A percentile compares a stretch with the other conserved stretches of the same genome.
Evolutionary conservation across 2,888 invertebrate genomes (phyloP).

Genomic region (Neoaliturus tenellus): DNA sequence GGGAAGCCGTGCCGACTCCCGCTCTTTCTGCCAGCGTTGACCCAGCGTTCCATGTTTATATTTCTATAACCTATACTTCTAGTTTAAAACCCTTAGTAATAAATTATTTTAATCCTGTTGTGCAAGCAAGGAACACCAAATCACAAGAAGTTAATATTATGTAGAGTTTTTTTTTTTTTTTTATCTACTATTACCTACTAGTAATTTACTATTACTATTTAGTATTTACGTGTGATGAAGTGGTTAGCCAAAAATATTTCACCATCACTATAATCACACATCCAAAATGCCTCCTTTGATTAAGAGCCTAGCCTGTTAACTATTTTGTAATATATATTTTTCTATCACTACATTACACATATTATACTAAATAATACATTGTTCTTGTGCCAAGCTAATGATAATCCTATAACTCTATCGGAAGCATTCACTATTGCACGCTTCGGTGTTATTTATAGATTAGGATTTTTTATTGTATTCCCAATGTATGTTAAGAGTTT

Average conservation of each 20-base stretch:
- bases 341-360: slow-evolving; percentile 32
- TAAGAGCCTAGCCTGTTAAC: slow-evolving; percentile 22
- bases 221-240: no score
- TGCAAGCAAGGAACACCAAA: no score
- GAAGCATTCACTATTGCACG: slow-evolving; percentile 33
- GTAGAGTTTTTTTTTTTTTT: no score
- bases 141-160: no score
- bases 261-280: not conserved
- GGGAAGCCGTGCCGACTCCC: no score
- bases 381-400: slow-evolving; percentile 34
- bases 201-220: no score
- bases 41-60: no score
- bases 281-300: slow-evolving; percentile 30
- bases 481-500: not conserved
- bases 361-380: not conserved
- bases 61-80: no score
- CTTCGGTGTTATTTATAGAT: not conserved
- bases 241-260: not conserved
- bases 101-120: no score
- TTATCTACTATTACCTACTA: no score
- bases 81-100: no score
- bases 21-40: no score
- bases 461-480: not conserved
- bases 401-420: not conserved
- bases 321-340: slow-evolving; percentile 46